phyloP scores from a whole-genome alignment of 2,113 vertebrate species.

The Zapornia atra region DNA sequence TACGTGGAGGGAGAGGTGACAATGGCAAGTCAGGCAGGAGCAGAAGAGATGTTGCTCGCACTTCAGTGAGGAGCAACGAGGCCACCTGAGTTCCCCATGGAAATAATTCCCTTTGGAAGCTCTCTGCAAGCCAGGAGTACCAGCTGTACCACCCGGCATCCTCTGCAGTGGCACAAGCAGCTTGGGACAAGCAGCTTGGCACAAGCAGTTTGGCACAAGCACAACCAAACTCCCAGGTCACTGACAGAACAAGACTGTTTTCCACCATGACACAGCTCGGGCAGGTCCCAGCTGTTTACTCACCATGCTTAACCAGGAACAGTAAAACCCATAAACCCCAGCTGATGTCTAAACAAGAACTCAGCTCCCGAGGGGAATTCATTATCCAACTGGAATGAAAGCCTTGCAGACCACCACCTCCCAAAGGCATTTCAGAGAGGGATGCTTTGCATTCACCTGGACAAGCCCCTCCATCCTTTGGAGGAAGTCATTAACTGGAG shows the following conservation, averaged over 20 bases:
- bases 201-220: neutral
- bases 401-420: neutral
- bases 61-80: neutral
- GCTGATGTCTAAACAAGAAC: neutral
- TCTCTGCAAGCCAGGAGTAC: neutral
- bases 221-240: neutral
- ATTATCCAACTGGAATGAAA: neutral
- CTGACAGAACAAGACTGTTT: neutral
- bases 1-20: neutral
- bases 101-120: neutral
- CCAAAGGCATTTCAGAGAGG: neutral
- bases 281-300: neutral
- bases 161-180: neutral
- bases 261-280: neutral
- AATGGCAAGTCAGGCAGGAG: neutral
- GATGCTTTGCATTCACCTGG: neutral
- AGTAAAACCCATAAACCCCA: neutral
- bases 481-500: neutral
- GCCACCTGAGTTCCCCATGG: neutral
- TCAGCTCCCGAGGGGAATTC: neutral
- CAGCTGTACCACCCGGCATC: neutral
- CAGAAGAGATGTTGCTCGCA: neutral
- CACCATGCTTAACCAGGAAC: neutral
- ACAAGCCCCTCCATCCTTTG: neutral
- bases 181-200: accelerated